Percentiles rank a stretch among this genome's conserved stretches.
Evolutionary conservation across 2,888 invertebrate genomes (phyloP).

Genomic region (Nyleta sp.): DNA sequence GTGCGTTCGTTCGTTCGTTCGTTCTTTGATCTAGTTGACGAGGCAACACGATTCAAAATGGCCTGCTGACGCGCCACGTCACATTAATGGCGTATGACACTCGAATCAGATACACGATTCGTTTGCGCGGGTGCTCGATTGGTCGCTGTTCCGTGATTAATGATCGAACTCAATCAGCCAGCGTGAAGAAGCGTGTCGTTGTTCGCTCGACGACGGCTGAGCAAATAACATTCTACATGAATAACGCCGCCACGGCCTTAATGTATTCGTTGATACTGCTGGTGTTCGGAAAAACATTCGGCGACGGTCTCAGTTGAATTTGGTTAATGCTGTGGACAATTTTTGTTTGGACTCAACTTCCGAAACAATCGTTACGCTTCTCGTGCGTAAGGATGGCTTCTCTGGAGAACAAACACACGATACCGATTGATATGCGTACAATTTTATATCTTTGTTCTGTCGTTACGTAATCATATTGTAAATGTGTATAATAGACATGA

Average conservation of each 20-base stretch:
- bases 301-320: neutral
- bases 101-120: constrained; percentile 43
- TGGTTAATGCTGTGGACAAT: neutral
- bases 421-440: neutral
- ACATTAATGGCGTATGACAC: constrained; percentile 51
- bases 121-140: constrained; percentile 55
- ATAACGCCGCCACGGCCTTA: constrained; percentile 18
- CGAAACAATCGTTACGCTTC: neutral
- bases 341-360: neutral
- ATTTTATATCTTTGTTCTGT: neutral
- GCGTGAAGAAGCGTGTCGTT: constrained; percentile 72
- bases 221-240: constrained; percentile 46
- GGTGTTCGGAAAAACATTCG: constrained; percentile 2
- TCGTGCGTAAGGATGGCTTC: neutral
- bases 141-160: constrained; percentile 73
- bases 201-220: constrained; percentile 50
- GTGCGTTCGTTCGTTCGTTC: neutral
- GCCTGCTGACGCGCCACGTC: constrained; percentile 29
- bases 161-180: constrained; percentile 71
- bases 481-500: constrained; percentile 8
- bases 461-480: constrained; percentile 16
- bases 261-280: constrained; percentile 31
- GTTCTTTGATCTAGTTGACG: constrained; percentile 46
- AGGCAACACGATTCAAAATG: constrained; percentile 33
- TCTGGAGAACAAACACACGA: neutral